Base-by-base conservation (phyloP, 1,140 invertebrate species). In the Drosophila pachea region DNA sequence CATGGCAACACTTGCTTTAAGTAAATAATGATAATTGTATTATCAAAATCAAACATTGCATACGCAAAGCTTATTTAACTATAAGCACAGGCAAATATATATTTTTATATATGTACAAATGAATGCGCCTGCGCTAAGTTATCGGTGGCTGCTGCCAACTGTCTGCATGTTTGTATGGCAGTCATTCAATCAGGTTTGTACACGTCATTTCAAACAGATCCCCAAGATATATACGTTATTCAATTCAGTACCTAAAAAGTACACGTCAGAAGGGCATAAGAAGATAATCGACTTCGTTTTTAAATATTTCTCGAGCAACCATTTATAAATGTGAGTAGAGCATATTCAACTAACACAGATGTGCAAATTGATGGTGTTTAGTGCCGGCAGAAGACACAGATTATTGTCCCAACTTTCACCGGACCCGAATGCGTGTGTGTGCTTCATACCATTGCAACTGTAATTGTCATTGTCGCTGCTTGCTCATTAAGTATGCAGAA, bases 121-220 rank as follows among this genome's bases (percentile, higher is more conserved):
- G n/a, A 4, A 66, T 16, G 79, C 78, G 78, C 76, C 35, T 82
- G 78, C 78, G 78, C 78, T 12, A 16, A 54, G 8, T 62, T 64
- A 53, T 59, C 29, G 43, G 11, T 62, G 12, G 61, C 40, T 53
- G 50, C 36, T 47, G 40, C 12, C 35, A 22, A 7, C 12, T 14
- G 42, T 43, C 40, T 64, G 35, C 14, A 56, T 42, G 47, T 68
- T 14, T 60, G 59, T 22, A 3, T 47, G 45, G 45, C 8, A 59
- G 36, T 48, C 54, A 63, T 59, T 78, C 78, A 83, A 83, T 83
- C 79, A 43, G 75, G 58, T 70, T 79, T 53, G 76, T 84, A 81
- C 81, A 84, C 81, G 81, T 84, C 81, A 84, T 73, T 76, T 71
- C 58, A 76, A 50, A 33, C 62, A 64, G 62, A 75, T 73, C 61